Conservation (phyloP, 30 jellyfish, hydroid and myxozoan genomes). For the Aurelia sp. region DNA sequence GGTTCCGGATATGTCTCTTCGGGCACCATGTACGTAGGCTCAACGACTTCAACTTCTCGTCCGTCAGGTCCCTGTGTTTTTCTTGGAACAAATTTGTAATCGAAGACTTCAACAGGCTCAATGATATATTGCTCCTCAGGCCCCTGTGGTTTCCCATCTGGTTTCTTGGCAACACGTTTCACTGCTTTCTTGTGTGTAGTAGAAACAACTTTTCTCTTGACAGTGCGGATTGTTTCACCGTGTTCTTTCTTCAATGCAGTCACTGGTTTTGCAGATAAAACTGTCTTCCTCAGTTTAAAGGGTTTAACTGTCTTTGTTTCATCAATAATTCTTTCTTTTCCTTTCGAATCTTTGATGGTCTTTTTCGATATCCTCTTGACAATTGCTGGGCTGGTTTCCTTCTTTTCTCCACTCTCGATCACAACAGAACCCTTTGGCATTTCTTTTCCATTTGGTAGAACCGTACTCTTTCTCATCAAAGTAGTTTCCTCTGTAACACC, state of each 20-base stretch:
- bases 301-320: constrained; percentile 30
- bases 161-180: constrained; percentile 36
- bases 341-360: background rate
- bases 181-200: constrained; percentile 15
- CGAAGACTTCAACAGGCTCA: constrained; percentile 84
- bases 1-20: constrained; percentile 49
- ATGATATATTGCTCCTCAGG: constrained; percentile 73
- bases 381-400: background rate
- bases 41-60: constrained; percentile 12
- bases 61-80: constrained; percentile 42
- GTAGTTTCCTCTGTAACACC: constrained; percentile 43
- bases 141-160: constrained; percentile 60
- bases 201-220: constrained; percentile 26
- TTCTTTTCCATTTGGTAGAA: constrained; percentile 65
- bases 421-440: constrained; percentile 46
- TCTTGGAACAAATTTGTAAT: constrained; percentile 34
- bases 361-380: constrained; percentile 11
- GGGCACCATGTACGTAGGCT: constrained; percentile 32
- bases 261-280: constrained; percentile 22
- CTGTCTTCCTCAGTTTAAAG: constrained; percentile 4
- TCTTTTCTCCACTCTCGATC: constrained; percentile 19
- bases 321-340: background rate
- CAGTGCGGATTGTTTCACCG: constrained; percentile 39
- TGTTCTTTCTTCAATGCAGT: constrained; percentile 39
- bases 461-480: constrained; percentile 33